A percentile compares a stretch with the other conserved stretches of the same genome.
Conservation (phyloP, 2,888 invertebrate genomes). For the Linnaemya vulpina region DNA sequence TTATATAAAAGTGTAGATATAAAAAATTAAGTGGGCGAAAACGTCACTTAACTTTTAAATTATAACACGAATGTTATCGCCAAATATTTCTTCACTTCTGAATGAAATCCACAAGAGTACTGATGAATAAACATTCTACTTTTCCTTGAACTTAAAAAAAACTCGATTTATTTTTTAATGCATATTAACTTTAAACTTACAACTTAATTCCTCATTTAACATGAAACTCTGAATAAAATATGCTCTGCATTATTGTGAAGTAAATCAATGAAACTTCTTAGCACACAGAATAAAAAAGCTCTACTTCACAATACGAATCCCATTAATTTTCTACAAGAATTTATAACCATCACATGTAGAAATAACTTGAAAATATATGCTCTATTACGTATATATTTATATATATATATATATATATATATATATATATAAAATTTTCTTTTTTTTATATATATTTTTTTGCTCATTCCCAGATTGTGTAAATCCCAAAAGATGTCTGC, state of each 20-base stretch:
- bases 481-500: conserved; percentile 35
- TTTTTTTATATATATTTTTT: background rate
- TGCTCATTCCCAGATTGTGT: conserved; percentile 1
- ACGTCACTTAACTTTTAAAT: no score
- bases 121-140: no score
- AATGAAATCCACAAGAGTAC: no score
- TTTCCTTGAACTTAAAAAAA: no score
- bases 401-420: no score
- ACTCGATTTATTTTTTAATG: no score
- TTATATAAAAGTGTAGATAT: no score
- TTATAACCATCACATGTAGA: background rate
- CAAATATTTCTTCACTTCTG: no score
- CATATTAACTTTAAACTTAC: background rate
- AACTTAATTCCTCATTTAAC: background rate
- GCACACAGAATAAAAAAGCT: background rate
- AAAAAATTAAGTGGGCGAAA: no score
- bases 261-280: background rate
- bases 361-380: background rate
- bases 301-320: background rate
- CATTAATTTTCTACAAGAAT: conserved; percentile 39
- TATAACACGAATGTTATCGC: no score
- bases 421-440: no score
- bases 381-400: background rate
- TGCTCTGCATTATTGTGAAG: background rate
- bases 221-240: background rate